Evolutionary conservation across 64 coral and sea anemone genomes (phyloP).

Genomic region (Pocillopora damicornis): DNA sequence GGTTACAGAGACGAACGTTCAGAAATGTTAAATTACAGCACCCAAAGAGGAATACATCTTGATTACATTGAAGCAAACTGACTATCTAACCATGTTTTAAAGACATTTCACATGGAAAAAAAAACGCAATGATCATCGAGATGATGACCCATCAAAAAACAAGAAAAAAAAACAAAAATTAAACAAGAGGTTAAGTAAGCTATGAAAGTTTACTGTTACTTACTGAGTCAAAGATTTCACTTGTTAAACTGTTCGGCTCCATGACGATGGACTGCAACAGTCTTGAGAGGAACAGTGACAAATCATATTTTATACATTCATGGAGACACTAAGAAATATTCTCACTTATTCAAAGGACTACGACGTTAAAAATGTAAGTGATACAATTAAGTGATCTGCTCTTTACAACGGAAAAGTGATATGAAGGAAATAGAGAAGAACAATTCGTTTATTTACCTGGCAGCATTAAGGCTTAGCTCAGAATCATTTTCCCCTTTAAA

Average conservation of each 20-base stretch:
- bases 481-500: constrained; percentile 47
- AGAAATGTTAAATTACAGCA: background rate
- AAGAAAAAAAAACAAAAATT: background rate
- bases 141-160: too few relatives aligned
- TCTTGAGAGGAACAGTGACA: background rate
- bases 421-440: background rate
- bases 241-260: constrained; percentile 50
- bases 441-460: constrained; percentile 25
- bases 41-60: too few relatives aligned
- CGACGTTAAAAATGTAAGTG: too few relatives aligned
- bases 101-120: too few relatives aligned
- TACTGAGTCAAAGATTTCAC: constrained; percentile 25
- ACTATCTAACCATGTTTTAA: too few relatives aligned
- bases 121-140: too few relatives aligned
- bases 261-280: constrained; percentile 60
- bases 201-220: constrained; percentile 1
- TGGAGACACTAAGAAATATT: background rate
- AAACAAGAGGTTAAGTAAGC: background rate
- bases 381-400: too few relatives aligned
- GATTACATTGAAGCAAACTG: too few relatives aligned
- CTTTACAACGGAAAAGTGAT: too few relatives aligned
- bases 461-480: constrained; percentile 48
- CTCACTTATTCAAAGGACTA: too few relatives aligned
- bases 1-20: background rate
- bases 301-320: background rate